Conservation (phyloP, 1,140 invertebrate genomes). For the Drosophila takahashii region DNA sequence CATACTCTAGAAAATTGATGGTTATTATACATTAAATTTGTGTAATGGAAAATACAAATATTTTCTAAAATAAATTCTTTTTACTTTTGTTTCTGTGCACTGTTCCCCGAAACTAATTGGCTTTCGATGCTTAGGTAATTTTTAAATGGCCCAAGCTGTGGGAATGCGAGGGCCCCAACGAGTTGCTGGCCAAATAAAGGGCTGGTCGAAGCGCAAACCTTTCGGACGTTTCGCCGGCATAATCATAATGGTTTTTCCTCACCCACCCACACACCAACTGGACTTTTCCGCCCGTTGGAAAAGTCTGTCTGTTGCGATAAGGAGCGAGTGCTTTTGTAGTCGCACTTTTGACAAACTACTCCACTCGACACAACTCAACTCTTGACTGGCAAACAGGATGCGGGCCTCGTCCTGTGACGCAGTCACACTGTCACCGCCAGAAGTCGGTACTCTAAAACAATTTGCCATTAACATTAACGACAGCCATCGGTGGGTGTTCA, state of each 20-base stretch:
- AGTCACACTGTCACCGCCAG: constrained; percentile 38
- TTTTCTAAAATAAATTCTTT: neutral
- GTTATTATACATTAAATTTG: neutral
- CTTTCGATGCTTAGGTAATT: constrained; percentile 21
- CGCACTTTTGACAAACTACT: constrained; percentile 42
- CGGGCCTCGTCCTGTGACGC: constrained; percentile 18
- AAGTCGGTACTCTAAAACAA: constrained; percentile 51
- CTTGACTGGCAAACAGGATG: constrained; percentile 4
- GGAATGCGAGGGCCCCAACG: neutral
- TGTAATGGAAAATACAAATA: neutral
- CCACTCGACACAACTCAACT: too few relatives aligned
- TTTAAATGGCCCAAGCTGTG: constrained; percentile 17
- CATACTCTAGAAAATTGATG: too few relatives aligned
- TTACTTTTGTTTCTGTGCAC: neutral
- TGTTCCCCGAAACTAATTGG: constrained; percentile 18
- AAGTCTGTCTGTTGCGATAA: constrained; percentile 44
- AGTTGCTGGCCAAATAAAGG: constrained; percentile 18
- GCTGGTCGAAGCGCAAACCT: neutral
- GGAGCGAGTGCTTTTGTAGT: constrained; percentile 31
- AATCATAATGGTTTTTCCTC: constrained; percentile 21
- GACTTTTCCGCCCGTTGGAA: constrained; percentile 19
- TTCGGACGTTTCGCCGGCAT: constrained; percentile 19
- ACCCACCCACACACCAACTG: neutral
- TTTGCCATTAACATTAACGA: constrained; percentile 56
- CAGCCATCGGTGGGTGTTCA: constrained; percentile 43